A percentile compares a stretch with the other conserved stretches of the same genome.
Conservation (phyloP, 2,888 invertebrate species). For the Cantharis flavilabris region DNA sequence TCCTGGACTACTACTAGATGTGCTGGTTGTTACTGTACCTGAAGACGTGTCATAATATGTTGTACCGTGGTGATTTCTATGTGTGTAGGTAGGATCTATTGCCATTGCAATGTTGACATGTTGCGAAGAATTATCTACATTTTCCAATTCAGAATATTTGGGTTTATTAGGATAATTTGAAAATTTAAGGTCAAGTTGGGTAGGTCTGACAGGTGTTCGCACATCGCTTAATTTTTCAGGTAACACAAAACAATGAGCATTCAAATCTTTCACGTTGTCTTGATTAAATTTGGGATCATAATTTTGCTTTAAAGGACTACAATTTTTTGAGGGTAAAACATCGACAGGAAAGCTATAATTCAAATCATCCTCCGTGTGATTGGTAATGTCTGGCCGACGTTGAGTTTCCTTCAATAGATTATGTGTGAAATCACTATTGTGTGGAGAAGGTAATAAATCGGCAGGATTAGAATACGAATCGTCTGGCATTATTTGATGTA, state of each 20-base stretch:
- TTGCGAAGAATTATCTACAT: conserved; percentile 44
- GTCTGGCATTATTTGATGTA: conserved; percentile 51
- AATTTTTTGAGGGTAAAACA: conserved; percentile 37
- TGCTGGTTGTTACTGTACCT: conserved; percentile 47
- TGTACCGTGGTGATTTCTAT: conserved; percentile 46
- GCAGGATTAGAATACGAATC: conserved; percentile 61
- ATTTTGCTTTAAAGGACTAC: conserved; percentile 34
- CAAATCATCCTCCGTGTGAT: conserved; percentile 46
- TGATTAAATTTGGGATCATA: conserved; percentile 23
- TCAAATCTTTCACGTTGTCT: conserved; percentile 17
- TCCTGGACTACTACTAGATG: conserved; percentile 50
- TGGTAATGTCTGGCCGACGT: background rate
- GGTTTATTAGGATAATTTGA: conserved; percentile 48
- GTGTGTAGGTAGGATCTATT: conserved; percentile 68
- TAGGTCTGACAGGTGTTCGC: conserved; percentile 45
- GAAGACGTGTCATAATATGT: conserved; percentile 51
- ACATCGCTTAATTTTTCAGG: conserved; percentile 38
- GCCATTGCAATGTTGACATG: conserved; percentile 67
- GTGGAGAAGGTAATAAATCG: conserved; percentile 56
- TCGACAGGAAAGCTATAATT: conserved; percentile 56
- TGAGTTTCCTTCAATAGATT: background rate
- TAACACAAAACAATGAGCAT: conserved; percentile 3
- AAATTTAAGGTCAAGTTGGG: conserved; percentile 52
- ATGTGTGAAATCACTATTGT: conserved; percentile 16
- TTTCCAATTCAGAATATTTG: conserved; percentile 50